phyloP scores from a whole-genome alignment of 2,797 vertebrate genomes.

The Enteromius anoplus region DNA sequence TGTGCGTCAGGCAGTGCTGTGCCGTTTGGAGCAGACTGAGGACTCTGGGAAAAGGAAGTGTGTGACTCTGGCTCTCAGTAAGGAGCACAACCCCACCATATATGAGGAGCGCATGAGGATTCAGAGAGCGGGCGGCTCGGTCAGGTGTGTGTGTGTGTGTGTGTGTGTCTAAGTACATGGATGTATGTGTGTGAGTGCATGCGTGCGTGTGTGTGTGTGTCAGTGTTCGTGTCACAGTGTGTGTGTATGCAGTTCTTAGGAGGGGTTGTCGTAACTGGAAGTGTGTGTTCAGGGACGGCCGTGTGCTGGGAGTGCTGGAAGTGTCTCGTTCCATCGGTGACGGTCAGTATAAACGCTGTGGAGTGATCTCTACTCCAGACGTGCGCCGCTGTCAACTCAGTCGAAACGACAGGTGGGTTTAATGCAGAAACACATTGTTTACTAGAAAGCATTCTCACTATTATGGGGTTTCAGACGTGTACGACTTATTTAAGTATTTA shows the following conservation, averaged over 20 bases:
- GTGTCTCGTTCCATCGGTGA: conserved; percentile 96
- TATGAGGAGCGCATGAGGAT: conserved; percentile 97
- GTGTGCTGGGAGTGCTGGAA: conserved; percentile 92
- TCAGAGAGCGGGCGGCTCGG: conserved; percentile 93
- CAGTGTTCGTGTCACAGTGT: neutral
- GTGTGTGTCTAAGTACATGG: neutral
- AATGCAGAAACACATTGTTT: neutral
- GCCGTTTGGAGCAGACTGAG: conserved; percentile 82
- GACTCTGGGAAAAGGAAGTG: conserved; percentile 76
- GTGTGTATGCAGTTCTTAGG: neutral
- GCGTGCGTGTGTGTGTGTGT: no score
- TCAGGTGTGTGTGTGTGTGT: conserved; percentile 79
- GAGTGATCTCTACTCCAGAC: conserved; percentile 92
- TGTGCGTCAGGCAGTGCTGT: conserved; percentile 85
- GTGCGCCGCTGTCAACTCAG: conserved; percentile 89
- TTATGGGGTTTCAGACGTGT: neutral
- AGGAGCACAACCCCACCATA: conserved; percentile 94
- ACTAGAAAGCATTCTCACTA: neutral
- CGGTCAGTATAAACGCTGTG: conserved; percentile 95
- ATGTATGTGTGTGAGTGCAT: neutral
- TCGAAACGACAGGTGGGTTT: conserved; percentile 84
- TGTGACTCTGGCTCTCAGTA: conserved; percentile 87
- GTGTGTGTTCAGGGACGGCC: conserved; percentile 80
- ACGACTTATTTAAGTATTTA: neutral
- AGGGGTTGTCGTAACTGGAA: no score